Evolutionary conservation across 2,113 vertebrate species (phyloP).

Genomic region (Gallinago undulata): DNA sequence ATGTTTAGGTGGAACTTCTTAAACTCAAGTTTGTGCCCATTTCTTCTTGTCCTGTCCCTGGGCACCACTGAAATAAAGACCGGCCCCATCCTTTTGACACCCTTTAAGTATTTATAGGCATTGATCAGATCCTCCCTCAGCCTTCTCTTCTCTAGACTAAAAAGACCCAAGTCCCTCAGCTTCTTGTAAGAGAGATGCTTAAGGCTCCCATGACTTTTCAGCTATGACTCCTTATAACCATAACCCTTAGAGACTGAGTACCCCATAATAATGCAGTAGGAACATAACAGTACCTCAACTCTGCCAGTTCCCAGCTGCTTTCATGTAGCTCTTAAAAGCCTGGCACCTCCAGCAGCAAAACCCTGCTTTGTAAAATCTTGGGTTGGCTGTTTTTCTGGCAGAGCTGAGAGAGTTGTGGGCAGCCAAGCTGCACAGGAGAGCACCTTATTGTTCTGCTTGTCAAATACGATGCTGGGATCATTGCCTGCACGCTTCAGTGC

Average conservation of each 20-base stretch:
- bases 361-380: not conserved
- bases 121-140: too few relatives aligned
- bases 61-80: too few relatives aligned
- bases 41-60: too few relatives aligned
- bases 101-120: too few relatives aligned
- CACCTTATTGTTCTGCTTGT: slow-evolving; percentile 32
- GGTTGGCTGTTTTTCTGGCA: not conserved
- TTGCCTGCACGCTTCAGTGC: not conserved
- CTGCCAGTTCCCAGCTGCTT: not conserved
- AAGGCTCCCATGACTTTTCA: not conserved
- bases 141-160: too few relatives aligned
- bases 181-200: too few relatives aligned
- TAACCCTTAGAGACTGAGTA: not conserved
- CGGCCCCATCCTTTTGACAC: too few relatives aligned
- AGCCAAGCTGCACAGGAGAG: not conserved
- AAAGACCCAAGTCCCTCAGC: too few relatives aligned
- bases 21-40: too few relatives aligned
- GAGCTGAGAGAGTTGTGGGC: not conserved
- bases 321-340: not conserved
- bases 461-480: not conserved
- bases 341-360: not conserved
- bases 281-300: not conserved
- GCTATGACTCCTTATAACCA: not conserved
- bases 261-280: not conserved
- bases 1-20: too few relatives aligned